A percentile compares a stretch with the other conserved stretches of the same genome.
Conservation (phyloP, 2,888 invertebrate genomes). For the Eristalis arbustorum region DNA sequence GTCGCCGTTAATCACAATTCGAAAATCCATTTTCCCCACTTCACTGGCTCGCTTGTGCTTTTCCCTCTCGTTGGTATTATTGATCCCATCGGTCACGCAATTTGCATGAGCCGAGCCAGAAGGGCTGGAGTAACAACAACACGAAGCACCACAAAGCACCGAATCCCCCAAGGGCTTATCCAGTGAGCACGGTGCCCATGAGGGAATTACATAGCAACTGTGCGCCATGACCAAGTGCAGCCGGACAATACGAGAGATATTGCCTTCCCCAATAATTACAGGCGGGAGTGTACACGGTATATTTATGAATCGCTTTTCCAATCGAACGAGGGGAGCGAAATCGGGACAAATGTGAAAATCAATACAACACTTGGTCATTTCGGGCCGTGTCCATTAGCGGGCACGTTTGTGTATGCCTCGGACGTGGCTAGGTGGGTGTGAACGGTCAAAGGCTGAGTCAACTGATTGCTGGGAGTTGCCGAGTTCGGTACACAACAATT, state of each 20-base stretch:
- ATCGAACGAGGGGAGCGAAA: conserved; percentile 16
- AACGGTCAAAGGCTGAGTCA: background rate
- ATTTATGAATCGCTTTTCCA: conserved; percentile 42
- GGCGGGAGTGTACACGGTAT: background rate
- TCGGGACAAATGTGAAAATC: conserved; percentile 43
- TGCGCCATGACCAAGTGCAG: background rate
- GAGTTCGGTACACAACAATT: background rate
- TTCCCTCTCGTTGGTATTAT: conserved; percentile 21
- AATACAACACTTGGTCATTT: conserved; percentile 44
- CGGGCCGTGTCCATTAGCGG: conserved; percentile 16
- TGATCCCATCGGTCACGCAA: conserved; percentile 57
- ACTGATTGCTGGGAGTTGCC: conserved; percentile 6
- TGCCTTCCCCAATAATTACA: conserved; percentile 33
- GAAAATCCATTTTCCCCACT: conserved; percentile 27
- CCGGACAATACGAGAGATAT: conserved; percentile 6
- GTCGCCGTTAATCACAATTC: conserved; percentile 31
- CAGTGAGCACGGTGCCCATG: background rate
- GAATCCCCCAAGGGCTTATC: conserved; percentile 32
- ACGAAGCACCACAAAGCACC: conserved; percentile 5
- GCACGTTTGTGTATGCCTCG: background rate
- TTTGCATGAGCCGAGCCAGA: conserved; percentile 23
- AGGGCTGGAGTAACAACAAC: background rate
- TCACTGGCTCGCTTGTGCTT: background rate
- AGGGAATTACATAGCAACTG: conserved; percentile 27
- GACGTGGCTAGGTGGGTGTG: background rate